Evolutionary conservation across 1,140 invertebrate species (phyloP), one percentile per base, ranked within the genome.

Genomic region (Zaprionus camerounensis): DNA sequence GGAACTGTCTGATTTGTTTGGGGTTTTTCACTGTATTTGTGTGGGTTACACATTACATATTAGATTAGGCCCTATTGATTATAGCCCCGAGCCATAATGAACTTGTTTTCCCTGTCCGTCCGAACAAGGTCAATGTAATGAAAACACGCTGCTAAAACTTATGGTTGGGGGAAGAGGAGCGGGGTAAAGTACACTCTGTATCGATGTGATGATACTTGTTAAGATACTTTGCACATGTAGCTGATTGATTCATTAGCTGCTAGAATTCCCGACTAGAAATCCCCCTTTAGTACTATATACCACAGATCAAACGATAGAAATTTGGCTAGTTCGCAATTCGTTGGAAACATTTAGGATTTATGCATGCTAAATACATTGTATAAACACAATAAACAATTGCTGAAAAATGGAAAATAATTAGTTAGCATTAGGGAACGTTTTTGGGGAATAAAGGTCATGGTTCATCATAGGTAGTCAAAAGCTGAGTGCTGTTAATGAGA

Each of bases 1-100:
- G 41, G 2, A n/a, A n/a, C 31, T 34, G 3, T 34, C 31, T 44
- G 44, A 62, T 74, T 74, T 62, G 24, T 67, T 28, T 67, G 51
- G 20, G 20, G 13, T 17, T 73, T 56, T 66, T 66, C 59, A 56
- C 49, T 20, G 22, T 44, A 22, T 49, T 72, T 64, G 73, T 69
- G 72, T 79, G 62, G 62, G 68, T 70, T 55, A 71, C 71, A 65
- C 76, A 80, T 80, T 80, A 72, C 74, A 80, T 69, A 76, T 80
- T 72, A 80, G 74, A 80, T 80, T 76, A 72, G 69, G 77, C 58
- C 64, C 58, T 56, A 77, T 76, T 80, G 77, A 79, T 79, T 68
- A 46, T 51, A 64, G 57, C 62, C 41, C 51, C 64, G 59, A 58
- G 49, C 44, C 53, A 55, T 76, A 80, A 80, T 80, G 69, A 80